Conservation (phyloP, 2,113 vertebrate species). For the Strix uralensis region DNA sequence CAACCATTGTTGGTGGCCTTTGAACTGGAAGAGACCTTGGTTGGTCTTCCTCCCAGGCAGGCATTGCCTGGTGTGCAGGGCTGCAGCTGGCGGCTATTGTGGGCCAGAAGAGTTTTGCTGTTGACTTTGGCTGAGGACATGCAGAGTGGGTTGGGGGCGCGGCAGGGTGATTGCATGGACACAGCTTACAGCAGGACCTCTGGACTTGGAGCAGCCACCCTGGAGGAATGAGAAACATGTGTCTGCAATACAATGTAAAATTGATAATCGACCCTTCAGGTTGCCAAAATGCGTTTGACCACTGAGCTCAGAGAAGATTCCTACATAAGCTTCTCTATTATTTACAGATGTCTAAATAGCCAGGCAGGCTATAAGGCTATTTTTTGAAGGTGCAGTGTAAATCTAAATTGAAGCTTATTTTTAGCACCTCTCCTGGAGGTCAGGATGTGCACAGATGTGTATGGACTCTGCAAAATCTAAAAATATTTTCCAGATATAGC, state of each 20-base stretch:
- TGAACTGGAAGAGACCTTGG: not conserved
- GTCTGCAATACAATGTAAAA: not conserved
- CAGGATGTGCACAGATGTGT: not conserved
- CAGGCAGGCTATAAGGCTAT: not conserved
- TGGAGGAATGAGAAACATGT: fast-evolving
- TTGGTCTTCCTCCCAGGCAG: not conserved
- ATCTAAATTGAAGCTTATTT: not conserved
- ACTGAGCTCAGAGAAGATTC: not conserved
- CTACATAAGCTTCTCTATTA: not conserved
- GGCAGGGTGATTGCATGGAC: fast-evolving
- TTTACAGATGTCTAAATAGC: not conserved
- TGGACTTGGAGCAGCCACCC: not conserved
- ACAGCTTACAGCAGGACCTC: not conserved
- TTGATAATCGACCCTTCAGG: not conserved
- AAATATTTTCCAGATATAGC: not conserved
- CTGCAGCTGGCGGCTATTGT: not conserved
- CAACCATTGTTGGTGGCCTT: fast-evolving
- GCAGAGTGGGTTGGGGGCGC: fast-evolving
- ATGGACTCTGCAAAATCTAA: not conserved
- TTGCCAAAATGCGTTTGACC: not conserved
- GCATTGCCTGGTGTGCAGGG: not conserved
- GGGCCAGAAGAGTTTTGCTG: not conserved
- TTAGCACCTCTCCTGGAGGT: not conserved
- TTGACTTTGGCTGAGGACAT: not conserved
- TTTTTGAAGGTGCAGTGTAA: not conserved